Percentiles rank a stretch among this genome's conserved stretches.
Conservation (phyloP, 92 coral and sea anemone genomes). For the Diadumene lineata region DNA sequence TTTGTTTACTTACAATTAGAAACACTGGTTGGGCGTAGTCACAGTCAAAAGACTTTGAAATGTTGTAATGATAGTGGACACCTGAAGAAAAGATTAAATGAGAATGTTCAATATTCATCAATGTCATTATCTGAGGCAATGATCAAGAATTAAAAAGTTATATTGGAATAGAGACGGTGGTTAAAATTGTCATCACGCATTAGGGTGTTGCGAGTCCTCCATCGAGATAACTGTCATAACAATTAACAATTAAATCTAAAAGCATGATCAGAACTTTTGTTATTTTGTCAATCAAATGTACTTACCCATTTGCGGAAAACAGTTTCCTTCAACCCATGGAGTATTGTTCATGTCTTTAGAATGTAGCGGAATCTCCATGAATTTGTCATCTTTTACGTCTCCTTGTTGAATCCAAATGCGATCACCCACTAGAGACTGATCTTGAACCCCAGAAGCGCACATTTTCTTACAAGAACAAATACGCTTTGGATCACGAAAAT, state of each 20-base stretch:
- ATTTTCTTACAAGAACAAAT: slow-evolving; percentile 47
- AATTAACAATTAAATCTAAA: no score
- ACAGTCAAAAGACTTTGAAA: slow-evolving; percentile 71
- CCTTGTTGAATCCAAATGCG: slow-evolving; percentile 73
- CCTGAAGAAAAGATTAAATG: no score
- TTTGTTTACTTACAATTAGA: slow-evolving; percentile 53
- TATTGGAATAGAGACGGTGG: no score
- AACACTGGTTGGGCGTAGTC: slow-evolving; percentile 78
- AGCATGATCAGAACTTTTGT: no score
- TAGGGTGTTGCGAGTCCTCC: no score
- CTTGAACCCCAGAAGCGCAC: slow-evolving; percentile 39
- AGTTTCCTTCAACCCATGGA: slow-evolving; percentile 86
- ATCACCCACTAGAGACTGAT: slow-evolving; percentile 52
- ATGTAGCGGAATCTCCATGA: slow-evolving; percentile 58
- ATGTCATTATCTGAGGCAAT: no score
- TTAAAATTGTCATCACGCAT: no score
- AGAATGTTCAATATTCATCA: no score
- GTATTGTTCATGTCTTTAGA: slow-evolving; percentile 36
- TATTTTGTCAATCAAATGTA: no score
- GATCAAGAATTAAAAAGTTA: no score
- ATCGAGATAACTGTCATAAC: no score
- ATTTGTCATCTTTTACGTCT: slow-evolving; percentile 31
- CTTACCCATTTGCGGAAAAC: slow-evolving; percentile 72
- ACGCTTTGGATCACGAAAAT: slow-evolving; percentile 68
- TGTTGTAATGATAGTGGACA: slow-evolving; percentile 81